phyloP scores from a whole-genome alignment of 2,113 vertebrate species.

The Egretta garzetta region DNA sequence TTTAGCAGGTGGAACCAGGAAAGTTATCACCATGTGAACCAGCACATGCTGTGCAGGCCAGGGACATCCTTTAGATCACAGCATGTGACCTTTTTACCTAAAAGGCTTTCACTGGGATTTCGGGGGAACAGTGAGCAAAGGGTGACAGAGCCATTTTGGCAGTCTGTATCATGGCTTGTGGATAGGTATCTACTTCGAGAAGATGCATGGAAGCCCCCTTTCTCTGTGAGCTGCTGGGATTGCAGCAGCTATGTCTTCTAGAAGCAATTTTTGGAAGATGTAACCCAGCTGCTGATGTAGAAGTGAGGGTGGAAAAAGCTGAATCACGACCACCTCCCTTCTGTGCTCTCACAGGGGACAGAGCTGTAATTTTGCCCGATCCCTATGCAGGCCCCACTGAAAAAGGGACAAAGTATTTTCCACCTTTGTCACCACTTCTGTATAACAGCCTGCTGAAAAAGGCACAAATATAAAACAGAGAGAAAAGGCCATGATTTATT shows the following conservation, averaged over 20 bases:
- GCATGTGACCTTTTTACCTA: not conserved
- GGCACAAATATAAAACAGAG: not conserved
- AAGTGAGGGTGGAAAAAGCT: not conserved
- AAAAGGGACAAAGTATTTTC: not conserved
- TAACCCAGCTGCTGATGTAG: not conserved
- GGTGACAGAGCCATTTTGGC: not conserved
- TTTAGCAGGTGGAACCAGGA: not conserved
- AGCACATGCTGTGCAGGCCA: not conserved
- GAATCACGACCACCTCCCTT: not conserved
- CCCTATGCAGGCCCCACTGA: not conserved
- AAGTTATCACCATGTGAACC: not conserved
- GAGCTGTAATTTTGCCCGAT: not conserved
- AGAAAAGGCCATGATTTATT: not conserved
- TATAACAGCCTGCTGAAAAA: not conserved
- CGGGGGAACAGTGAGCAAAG: not conserved
- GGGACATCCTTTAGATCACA: not conserved
- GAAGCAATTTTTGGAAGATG: not conserved
- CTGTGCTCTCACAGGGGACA: not conserved
- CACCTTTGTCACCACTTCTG: not conserved
- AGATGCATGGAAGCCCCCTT: not conserved
- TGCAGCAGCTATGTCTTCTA: not conserved
- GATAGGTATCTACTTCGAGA: rapidly evolving
- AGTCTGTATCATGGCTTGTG: not conserved
- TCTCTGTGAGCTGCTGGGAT: not conserved
- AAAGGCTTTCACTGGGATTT: not conserved